Percentiles rank a stretch among this genome's conserved stretches.
Conservation (phyloP, 2,113 vertebrate species). For the Synchiropus splendidus region DNA sequence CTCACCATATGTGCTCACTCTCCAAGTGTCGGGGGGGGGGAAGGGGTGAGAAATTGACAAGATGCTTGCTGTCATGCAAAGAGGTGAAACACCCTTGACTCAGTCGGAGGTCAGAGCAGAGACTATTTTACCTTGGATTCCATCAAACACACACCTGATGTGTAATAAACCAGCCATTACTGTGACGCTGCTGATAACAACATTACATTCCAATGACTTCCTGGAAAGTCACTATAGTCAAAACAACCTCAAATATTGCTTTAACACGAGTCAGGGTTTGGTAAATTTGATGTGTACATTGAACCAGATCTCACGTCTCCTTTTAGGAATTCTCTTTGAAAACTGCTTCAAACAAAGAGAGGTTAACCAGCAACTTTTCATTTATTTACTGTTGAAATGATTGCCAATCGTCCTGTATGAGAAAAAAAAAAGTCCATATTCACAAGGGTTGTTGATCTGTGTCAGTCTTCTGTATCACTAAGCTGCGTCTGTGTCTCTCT, state of each 20-base stretch:
- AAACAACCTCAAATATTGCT: constrained; percentile 21
- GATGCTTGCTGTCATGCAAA: too few species aligned
- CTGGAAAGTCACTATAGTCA: constrained; percentile 31
- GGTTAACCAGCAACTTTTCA: constrained; percentile 53
- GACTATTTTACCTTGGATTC: constrained; percentile 21
- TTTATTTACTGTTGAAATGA: constrained; percentile 47
- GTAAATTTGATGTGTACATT: constrained; percentile 23
- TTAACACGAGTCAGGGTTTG: constrained; percentile 35
- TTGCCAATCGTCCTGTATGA: constrained; percentile 50
- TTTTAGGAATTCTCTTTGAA: constrained; percentile 34
- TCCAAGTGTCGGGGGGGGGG: constrained; percentile 28
- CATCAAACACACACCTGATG: constrained; percentile 24
- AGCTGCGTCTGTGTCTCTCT: constrained; percentile 32
- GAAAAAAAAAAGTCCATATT: constrained; percentile 39
- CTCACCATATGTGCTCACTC: constrained; percentile 47
- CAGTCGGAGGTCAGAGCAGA: constrained; percentile 51
- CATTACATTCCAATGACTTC: constrained; percentile 54
- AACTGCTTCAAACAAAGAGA: constrained; percentile 42
- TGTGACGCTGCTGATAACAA: constrained; percentile 24
- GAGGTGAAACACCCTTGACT: constrained; percentile 31
- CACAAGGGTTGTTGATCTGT: constrained; percentile 53
- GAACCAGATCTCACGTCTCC: constrained; percentile 14
- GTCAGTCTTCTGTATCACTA: constrained; percentile 49
- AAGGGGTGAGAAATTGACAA: constrained; percentile 29
- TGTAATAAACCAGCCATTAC: constrained; percentile 16